These are phyloP conservation scores for Ferrisia virgata DNA, from an alignment of 2,888 invertebrate species.

Conservation along the genomic window DNA sequence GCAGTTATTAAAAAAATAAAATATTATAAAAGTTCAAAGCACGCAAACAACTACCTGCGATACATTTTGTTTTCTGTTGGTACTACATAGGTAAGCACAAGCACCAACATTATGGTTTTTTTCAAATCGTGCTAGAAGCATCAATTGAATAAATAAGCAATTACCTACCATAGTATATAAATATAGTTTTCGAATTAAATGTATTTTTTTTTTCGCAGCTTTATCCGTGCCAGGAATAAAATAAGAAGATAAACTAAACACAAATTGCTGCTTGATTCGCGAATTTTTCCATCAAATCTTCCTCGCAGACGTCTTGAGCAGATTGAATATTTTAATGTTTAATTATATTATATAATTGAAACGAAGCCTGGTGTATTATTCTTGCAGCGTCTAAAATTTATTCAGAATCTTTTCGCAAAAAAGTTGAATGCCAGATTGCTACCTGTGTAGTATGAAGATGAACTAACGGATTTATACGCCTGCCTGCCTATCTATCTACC, in stretches of 20 bases:
- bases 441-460: too few species aligned
- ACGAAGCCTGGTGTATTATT: too few species aligned
- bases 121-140: neutral
- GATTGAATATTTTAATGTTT: neutral
- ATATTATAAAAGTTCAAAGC: neutral
- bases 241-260: neutral
- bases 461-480: too few species aligned
- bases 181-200: neutral
- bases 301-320: neutral
- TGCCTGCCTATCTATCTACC: too few species aligned
- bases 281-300: neutral
- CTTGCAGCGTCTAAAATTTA: neutral
- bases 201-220: neutral
- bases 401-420: neutral
- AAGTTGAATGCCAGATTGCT: too few species aligned
- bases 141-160: neutral
- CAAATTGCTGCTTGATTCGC: neutral
- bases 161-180: too few species aligned
- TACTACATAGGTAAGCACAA: neutral
- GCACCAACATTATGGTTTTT: neutral
- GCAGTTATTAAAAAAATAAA: too few species aligned
- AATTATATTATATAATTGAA: neutral
- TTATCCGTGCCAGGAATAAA: neutral
- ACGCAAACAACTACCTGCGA: neutral
- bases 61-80: neutral